A percentile compares a stretch with the other conserved stretches of the same genome.
Conservation (phyloP, 2,113 vertebrate genomes). For the Thermophis baileyi region DNA sequence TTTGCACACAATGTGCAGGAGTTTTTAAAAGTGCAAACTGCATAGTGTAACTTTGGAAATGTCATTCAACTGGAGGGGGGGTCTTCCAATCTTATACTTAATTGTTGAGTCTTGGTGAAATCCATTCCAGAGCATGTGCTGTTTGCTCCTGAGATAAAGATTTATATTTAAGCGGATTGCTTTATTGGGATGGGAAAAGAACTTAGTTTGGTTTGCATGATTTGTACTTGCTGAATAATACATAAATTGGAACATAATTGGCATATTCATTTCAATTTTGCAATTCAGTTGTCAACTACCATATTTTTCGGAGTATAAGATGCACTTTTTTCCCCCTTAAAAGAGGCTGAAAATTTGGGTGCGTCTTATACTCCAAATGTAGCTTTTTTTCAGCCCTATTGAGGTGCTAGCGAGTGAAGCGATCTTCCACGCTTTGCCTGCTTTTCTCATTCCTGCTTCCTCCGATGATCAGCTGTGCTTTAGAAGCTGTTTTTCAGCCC, state of each 20-base stretch:
- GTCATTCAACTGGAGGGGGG: not conserved
- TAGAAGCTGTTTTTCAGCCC: too few relatives aligned
- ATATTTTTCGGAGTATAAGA: too few relatives aligned
- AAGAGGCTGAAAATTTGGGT: too few relatives aligned
- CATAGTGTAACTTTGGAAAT: not conserved
- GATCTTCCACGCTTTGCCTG: too few relatives aligned
- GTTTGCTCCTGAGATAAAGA: not conserved
- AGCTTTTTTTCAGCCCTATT: too few relatives aligned
- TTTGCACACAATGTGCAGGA: not conserved
- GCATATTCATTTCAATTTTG: not conserved
- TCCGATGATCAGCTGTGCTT: too few relatives aligned
- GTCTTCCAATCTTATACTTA: not conserved
- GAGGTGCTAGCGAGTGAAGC: too few relatives aligned
- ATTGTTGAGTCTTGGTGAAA: not conserved
- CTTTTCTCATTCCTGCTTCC: too few relatives aligned
- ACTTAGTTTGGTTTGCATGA: not conserved
- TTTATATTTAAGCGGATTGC: not conserved
- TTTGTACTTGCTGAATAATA: not conserved
- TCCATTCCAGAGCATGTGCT: not conserved
- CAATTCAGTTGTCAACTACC: not conserved
- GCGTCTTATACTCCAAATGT: too few relatives aligned
- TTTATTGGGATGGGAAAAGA: not conserved
- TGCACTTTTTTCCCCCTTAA: too few relatives aligned
- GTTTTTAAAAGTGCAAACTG: not conserved
- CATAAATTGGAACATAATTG: not conserved